A percentile compares a stretch with the other conserved stretches of the same genome.
Evolutionary conservation across 1,140 invertebrate genomes (phyloP).

Genomic region (Varroa destructor): DNA sequence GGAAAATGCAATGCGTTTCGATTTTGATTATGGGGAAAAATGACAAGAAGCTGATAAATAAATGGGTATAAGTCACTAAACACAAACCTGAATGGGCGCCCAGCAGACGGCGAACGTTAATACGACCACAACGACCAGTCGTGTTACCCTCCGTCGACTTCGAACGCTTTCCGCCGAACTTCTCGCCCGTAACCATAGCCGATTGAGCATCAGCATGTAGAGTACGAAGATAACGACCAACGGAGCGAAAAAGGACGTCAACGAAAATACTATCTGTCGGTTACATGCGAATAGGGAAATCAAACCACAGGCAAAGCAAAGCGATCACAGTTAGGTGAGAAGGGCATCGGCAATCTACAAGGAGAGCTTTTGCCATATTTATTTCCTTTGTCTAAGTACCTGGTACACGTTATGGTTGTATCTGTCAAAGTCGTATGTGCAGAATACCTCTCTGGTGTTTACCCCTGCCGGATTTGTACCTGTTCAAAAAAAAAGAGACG

Average conservation of each 20-base stretch:
- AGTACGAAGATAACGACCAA: slow-evolving; percentile 70
- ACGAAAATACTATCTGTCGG: slow-evolving; percentile 59
- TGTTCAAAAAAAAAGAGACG: neutral
- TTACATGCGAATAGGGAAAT: slow-evolving; percentile 40
- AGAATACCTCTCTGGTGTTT: neutral
- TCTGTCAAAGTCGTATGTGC: slow-evolving; percentile 18
- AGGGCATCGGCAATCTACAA: neutral
- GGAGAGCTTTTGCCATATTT: neutral
- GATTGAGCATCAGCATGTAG: slow-evolving; percentile 75
- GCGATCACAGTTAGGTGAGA: neutral
- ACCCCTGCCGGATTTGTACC: neutral
- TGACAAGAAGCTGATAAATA: no score
- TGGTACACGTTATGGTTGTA: slow-evolving; percentile 22
- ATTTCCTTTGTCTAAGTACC: neutral
- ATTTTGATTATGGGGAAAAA: no score
- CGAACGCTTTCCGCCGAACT: slow-evolving; percentile 58
- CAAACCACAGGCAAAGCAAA: no score
- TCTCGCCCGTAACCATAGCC: slow-evolving; percentile 63
- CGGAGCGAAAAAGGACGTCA: slow-evolving; percentile 70
- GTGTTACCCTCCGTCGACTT: slow-evolving; percentile 75
- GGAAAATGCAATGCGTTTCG: no score
- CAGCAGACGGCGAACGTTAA: slow-evolving; percentile 88
- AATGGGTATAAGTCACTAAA: slow-evolving; percentile 34
- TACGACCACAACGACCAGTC: slow-evolving; percentile 84
- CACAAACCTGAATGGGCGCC: slow-evolving; percentile 70